Percentiles rank a stretch among this genome's conserved stretches.
Evolutionary conservation across 1,140 invertebrate genomes (phyloP).

Genomic region (Tetramorium alpestre): DNA sequence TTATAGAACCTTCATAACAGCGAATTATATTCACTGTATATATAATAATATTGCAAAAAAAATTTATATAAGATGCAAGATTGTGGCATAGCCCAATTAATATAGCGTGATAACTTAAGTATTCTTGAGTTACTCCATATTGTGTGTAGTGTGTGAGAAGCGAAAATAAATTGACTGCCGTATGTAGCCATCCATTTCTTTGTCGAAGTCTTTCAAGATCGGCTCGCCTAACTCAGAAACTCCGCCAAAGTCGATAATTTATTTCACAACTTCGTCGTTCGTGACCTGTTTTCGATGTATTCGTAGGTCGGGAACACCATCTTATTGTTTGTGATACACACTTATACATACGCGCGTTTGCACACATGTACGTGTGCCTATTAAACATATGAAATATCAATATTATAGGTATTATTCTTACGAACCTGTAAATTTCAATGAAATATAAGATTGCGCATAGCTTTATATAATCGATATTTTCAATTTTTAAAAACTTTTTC

Average conservation of each 20-base stretch:
- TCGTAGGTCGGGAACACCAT: slow-evolving; percentile 35
- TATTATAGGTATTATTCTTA: neutral
- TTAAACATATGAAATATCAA: neutral
- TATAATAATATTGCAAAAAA: neutral
- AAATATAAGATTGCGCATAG: neutral
- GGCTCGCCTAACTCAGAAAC: neutral
- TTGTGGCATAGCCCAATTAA: neutral
- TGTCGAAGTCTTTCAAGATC: slow-evolving; percentile 50
- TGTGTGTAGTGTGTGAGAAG: neutral
- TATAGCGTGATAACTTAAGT: neutral
- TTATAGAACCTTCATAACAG: neutral
- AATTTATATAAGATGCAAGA: neutral
- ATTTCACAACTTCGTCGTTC: slow-evolving; percentile 57
- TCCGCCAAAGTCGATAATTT: slow-evolving; percentile 61
- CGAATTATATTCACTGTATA: neutral
- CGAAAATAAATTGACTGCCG: slow-evolving; percentile 58
- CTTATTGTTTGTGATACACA: neutral
- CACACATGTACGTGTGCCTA: too few relatives aligned
- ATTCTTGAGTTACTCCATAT: slow-evolving; percentile 1
- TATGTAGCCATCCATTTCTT: slow-evolving; percentile 32
- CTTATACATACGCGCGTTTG: neutral
- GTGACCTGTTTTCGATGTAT: slow-evolving; percentile 22
- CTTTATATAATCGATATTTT: neutral
- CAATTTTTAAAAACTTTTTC: neutral
- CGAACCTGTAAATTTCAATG: neutral